phyloP scores from a whole-genome alignment of 2,888 invertebrate species.

The Dysmachus trigonus region DNA sequence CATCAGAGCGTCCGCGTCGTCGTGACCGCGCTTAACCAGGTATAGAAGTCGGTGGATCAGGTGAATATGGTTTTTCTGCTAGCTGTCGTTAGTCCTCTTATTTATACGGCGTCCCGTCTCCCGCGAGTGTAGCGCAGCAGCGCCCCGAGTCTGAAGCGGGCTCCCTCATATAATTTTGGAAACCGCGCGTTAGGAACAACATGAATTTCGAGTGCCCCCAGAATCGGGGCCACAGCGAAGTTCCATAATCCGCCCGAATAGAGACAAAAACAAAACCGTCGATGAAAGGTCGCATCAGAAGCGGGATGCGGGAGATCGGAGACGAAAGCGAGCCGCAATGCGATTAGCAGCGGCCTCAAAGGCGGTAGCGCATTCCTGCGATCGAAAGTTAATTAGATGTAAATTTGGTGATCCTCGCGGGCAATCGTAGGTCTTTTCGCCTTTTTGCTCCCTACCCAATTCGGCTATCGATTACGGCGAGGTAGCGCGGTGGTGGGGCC shows the following conservation, averaged over 20 bases:
- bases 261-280: slow-evolving; percentile 24
- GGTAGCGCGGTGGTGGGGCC: neutral
- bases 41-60: neutral
- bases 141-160: neutral
- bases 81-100: neutral
- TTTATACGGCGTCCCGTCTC: slow-evolving; percentile 22
- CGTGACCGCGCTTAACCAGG: slow-evolving; percentile 19
- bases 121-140: neutral
- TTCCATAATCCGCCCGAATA: slow-evolving; percentile 6
- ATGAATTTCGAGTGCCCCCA: neutral
- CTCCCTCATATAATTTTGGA: neutral
- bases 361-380: slow-evolving; percentile 50
- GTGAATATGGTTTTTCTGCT: neutral
- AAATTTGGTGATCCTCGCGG: slow-evolving; percentile 53
- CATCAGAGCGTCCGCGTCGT: slow-evolving; percentile 46
- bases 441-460: neutral
- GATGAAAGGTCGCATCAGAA: slow-evolving; percentile 43
- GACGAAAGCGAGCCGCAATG: slow-evolving; percentile 47
- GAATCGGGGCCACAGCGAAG: neutral
- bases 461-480: neutral
- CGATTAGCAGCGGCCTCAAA: slow-evolving; percentile 48
- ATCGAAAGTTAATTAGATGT: slow-evolving; percentile 58
- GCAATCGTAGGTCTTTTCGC: neutral
- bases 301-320: slow-evolving; percentile 13
- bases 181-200: slow-evolving; percentile 3